Evolutionary conservation across 1,140 invertebrate species (phyloP), one percentile per base, ranked within the genome.

Genomic region (Musca domestica): DNA sequence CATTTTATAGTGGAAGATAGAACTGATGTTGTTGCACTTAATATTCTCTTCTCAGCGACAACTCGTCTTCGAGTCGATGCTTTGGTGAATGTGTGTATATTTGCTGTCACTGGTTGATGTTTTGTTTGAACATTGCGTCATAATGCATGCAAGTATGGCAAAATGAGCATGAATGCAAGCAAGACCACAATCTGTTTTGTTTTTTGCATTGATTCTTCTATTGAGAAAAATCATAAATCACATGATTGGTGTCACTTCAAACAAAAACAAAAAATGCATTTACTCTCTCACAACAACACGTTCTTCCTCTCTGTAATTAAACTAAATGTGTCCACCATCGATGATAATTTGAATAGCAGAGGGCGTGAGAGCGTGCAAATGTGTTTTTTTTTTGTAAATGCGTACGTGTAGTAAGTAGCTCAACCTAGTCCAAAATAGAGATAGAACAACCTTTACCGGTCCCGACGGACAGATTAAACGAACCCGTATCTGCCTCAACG

Each of bases 401-500:
- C 25, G 52, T 56, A 41, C 34, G 34, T 41, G 34, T 41, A 41
- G 34, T 41, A 56, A n/a, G 52, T 56, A 15, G 52, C 20, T 19
- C 19, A 54, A 54, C 22, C 20, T 56, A 56, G 3, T 27, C 12
- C 23, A 27, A 27, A 27, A n/a, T 15, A 27, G 6, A 25, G 15
- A 56, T 27, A 27, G 25, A 27, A 27, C 34, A 12, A 41, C 12
- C 34, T 9, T 5, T 10, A 41, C 34, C 34, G 34, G 34, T n/a
- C 34, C 5, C 5, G 34, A 41, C 34, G 34, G 34, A 41, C 34
- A 41, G 34, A 41, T 41, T 5, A 41, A 5, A 41, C 56, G 34
- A 61, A 61, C 56, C 56, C 56, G 56, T 61, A 61, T 61, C 56
- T 61, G 56, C 56, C 56, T 61, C 56, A 61, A 61, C 34, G 34